phyloP scores from a whole-genome alignment of 1,140 invertebrate species.

The Aphaenogaster floridana region DNA sequence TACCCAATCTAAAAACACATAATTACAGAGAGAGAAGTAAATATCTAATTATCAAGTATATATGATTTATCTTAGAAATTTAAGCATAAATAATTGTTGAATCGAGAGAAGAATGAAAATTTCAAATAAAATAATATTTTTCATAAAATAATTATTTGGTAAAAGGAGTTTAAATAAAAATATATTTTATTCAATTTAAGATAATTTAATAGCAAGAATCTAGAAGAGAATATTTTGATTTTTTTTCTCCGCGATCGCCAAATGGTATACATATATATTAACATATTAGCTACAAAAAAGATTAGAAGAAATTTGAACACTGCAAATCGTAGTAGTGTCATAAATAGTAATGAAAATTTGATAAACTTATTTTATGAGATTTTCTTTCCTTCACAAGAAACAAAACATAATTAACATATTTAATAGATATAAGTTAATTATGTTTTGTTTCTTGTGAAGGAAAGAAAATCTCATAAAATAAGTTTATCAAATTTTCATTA shows the following conservation, averaged over 20 bases:
- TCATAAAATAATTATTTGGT: not conserved
- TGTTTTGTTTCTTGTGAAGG: not conserved
- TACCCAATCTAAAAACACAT: not conserved
- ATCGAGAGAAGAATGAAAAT: not conserved
- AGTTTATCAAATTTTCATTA: not conserved
- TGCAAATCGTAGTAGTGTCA: not conserved
- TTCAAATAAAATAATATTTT: not conserved
- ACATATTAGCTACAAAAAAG: not conserved
- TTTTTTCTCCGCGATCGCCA: not conserved
- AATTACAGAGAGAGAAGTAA: not conserved
- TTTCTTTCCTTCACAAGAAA: not conserved
- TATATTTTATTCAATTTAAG: conserved; percentile 4
- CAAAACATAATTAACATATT: not conserved
- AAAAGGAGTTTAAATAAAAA: not conserved
- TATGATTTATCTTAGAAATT: not conserved
- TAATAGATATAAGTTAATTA: not conserved
- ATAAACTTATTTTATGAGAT: not conserved
- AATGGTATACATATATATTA: not conserved
- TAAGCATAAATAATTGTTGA: not conserved
- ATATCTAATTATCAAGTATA: not conserved
- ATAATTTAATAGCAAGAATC: not conserved
- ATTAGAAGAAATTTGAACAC: not conserved
- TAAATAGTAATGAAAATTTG: not conserved
- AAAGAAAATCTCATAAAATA: not conserved
- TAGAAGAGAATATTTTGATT: not conserved